Percentiles rank a stretch among this genome's conserved stretches.
phyloP scores from a whole-genome alignment of 2,797 vertebrate genomes.

The Myotis findleyi region DNA sequence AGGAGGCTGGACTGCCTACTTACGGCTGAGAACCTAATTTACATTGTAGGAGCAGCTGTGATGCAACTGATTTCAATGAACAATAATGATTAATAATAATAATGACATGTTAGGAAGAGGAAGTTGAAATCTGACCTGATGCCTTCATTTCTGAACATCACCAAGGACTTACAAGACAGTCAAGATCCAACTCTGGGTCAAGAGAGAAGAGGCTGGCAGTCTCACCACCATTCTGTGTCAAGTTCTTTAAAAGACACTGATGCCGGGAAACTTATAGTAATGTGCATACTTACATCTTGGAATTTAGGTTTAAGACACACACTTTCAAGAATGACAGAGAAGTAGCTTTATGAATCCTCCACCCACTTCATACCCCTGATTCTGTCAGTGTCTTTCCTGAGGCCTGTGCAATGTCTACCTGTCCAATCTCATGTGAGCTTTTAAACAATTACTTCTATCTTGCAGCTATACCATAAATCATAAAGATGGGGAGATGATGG shows the following conservation, averaged over 20 bases:
- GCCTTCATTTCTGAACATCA: constrained; percentile 75
- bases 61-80: constrained; percentile 77
- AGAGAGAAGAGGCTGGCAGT: neutral
- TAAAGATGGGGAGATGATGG: too few relatives aligned
- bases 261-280: neutral
- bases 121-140: constrained; percentile 76
- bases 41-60: constrained; percentile 72
- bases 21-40: constrained; percentile 80
- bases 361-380: neutral
- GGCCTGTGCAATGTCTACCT: too few relatives aligned
- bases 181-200: neutral
- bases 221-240: neutral
- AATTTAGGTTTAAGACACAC: neutral
- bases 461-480: too few relatives aligned
- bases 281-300: neutral
- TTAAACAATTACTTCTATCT: neutral
- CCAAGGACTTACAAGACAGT: constrained; percentile 59
- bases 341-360: neutral
- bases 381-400: neutral
- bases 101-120: constrained; percentile 63
- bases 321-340: neutral
- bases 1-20: constrained; percentile 62
- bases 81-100: constrained; percentile 23
- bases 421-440: neutral
- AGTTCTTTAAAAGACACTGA: neutral